Percentiles rank a stretch among this genome's conserved stretches.
Evolutionary conservation across 30 jellyfish, hydroid and myxozoan genomes (phyloP).

Genomic region (Aurelia sp.): DNA sequence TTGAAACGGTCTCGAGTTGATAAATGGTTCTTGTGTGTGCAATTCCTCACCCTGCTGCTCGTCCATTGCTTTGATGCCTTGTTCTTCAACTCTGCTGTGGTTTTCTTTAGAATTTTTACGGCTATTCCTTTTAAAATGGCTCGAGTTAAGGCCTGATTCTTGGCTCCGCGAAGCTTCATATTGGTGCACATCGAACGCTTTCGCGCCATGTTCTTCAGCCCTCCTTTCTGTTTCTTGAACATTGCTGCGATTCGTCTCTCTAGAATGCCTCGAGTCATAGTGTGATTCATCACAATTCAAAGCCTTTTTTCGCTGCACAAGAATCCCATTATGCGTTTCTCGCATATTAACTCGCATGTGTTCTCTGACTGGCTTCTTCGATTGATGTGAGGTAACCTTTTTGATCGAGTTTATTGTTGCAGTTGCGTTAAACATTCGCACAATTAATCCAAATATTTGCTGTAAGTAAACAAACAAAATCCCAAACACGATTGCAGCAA

Average conservation of each 20-base stretch:
- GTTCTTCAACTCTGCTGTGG: not conserved
- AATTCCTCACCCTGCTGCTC: too few species aligned
- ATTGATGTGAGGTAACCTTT: not conserved
- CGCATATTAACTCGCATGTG: too few species aligned
- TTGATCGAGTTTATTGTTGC: not conserved
- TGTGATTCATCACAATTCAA: too few species aligned
- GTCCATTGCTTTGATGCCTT: not conserved
- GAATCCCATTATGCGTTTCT: not conserved
- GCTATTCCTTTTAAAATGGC: not conserved
- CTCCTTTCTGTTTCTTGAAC: not conserved
- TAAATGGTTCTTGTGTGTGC: too few species aligned
- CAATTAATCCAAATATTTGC: slow-evolving; percentile 2
- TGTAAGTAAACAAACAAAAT: slow-evolving; percentile 4
- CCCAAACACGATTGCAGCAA: not conserved
- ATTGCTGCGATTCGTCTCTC: not conserved
- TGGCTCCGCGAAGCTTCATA: too few species aligned
- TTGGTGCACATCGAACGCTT: too few species aligned
- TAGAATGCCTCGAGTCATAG: too few species aligned
- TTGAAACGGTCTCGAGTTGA: too few species aligned
- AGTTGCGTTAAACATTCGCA: not conserved
- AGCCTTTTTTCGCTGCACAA: not conserved
- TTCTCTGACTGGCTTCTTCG: not conserved
- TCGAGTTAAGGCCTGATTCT: too few species aligned
- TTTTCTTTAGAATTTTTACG: not conserved
- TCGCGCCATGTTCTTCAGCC: not conserved